phyloP scores from a whole-genome alignment of 2,113 vertebrate species.

The Apaloderma vittatum region DNA sequence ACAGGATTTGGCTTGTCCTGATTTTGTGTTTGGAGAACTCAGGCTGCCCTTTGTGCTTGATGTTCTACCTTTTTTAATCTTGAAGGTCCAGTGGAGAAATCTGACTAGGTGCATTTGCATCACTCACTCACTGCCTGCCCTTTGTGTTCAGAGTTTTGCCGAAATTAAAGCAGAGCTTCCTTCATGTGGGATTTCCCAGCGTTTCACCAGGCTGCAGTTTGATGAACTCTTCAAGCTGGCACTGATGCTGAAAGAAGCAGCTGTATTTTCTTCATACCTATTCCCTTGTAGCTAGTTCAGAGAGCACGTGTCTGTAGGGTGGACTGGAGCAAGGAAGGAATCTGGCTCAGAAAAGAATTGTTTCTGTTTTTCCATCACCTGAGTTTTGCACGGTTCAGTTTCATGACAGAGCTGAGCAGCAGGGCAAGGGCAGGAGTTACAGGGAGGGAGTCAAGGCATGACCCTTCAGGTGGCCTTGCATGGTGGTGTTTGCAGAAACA shows the following conservation, averaged over 20 bases:
- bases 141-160: slow-evolving; percentile 35
- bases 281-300: neutral
- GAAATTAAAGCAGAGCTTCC: slow-evolving; percentile 49
- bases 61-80: slow-evolving; percentile 44
- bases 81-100: slow-evolving; percentile 51
- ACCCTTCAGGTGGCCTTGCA: neutral
- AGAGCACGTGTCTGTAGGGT: neutral
- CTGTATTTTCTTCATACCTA: neutral
- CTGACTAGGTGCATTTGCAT: neutral
- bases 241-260: neutral
- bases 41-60: slow-evolving; percentile 48
- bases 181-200: slow-evolving; percentile 6
- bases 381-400: neutral
- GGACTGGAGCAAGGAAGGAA: neutral
- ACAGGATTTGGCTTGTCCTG: slow-evolving; percentile 55
- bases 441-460: neutral
- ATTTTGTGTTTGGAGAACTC: slow-evolving; percentile 48
- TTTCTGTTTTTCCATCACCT: neutral
- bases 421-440: neutral
- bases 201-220: neutral
- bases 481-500: neutral
- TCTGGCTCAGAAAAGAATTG: neutral
- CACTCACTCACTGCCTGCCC: slow-evolving; percentile 25
- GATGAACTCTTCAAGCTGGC: neutral
- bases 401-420: neutral